Evolutionary conservation across 2,797 vertebrate species (phyloP), one percentile per base, ranked within the genome.

Genomic region (Phataginus tetradactyla): DNA sequence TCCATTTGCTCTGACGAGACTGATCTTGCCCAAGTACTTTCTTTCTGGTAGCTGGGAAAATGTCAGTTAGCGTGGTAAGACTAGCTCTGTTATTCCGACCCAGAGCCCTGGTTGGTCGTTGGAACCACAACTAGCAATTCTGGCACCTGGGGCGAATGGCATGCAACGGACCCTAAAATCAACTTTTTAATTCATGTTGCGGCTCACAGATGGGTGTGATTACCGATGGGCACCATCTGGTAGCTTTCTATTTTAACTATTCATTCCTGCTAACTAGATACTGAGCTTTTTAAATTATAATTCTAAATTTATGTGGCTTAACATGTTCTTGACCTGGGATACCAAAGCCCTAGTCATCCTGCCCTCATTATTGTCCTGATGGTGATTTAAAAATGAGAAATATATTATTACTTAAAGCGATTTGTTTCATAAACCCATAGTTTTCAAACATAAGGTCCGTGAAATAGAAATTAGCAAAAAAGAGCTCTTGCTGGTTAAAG

Each of bases 161-260:
- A 14, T 57, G 66, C 29, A 5, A 49, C 66, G 72, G 57, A 77
- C 42, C 85, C 91, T 78, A 5, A 95, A 91, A 59, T 69, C 87
- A 85, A 34, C 87, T 66, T 64, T 86, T 68, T 61, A 85, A 78
- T 74, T 72, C 78, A 25, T 51, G 27, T 75, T 32, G 51, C 1
- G 53, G 71, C 57, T 94, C 84, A 49, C 53, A 84, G 71, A 91
- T 59, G 94, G 86, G 66, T 91, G 85, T 66, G 72, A 53, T 93
- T 85, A 96, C 94, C 95, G 64, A 3, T 20, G 74, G 18, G 23
- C 21, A 12, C 95, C 96, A 96, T 96, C 97, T 97, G 97, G 90
- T 68, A 84, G 69, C 80, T 90, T 88, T 93, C 90, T 95, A 64
- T 92, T 94, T 96, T 91, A 80, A 61, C 80, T 42, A 2, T 49